Conservation (phyloP, 2,888 invertebrate species). For the Drosophila paranaensis region DNA sequence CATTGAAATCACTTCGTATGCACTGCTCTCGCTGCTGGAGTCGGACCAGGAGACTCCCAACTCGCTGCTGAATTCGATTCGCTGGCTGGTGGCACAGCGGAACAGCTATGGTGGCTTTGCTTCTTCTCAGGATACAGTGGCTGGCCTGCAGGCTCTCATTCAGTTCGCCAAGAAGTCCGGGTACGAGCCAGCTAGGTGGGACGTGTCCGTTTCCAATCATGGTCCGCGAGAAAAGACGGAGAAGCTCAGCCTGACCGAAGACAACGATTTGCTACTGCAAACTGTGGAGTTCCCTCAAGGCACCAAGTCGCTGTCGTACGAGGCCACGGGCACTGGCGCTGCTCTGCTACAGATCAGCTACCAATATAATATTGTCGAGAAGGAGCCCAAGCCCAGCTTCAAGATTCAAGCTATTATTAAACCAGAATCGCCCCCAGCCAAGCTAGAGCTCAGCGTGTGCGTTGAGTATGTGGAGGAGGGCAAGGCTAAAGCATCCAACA, state of each 20-base stretch:
- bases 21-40: constrained; percentile 79
- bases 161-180: constrained; percentile 85
- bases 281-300: constrained; percentile 86
- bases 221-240: constrained; percentile 82
- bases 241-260: constrained; percentile 88
- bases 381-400: constrained; percentile 94
- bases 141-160: constrained; percentile 89
- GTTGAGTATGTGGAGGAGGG: constrained; percentile 87
- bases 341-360: constrained; percentile 92
- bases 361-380: constrained; percentile 93
- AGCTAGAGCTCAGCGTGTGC: constrained; percentile 93
- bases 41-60: constrained; percentile 69
- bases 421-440: constrained; percentile 90
- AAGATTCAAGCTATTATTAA: constrained; percentile 93
- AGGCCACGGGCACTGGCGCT: constrained; percentile 92
- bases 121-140: constrained; percentile 91
- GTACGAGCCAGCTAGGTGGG: constrained; percentile 85
- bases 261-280: constrained; percentile 93
- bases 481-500: constrained; percentile 88
- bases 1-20: constrained; percentile 80
- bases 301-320: constrained; percentile 89
- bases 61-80: constrained; percentile 86
- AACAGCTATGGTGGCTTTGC: constrained; percentile 90
- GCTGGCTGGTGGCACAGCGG: constrained; percentile 91
- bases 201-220: constrained; percentile 86